Base-by-base conservation (phyloP, 2,113 vertebrate species). In the Mionectes macconnelli region DNA sequence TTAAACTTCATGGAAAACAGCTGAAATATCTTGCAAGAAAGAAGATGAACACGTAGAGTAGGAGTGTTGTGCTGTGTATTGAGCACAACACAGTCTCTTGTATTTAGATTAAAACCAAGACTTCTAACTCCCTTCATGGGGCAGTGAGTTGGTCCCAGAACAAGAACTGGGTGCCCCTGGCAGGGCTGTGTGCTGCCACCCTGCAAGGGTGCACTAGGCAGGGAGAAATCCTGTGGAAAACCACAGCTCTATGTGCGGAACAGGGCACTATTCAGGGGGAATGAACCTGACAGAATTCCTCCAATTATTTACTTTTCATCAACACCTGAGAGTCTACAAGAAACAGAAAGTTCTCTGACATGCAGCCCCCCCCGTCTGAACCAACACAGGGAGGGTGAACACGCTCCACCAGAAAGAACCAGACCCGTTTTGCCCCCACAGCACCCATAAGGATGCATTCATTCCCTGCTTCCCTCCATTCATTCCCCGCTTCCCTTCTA, bases 401-500 rank as follows among this genome's bases (percentile, higher is more conserved):
- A 68, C 0, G 4, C 75, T 84, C 42, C 74, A 55, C 57, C 75
- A 50, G 14, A 20, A 93, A 90, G 94, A 88, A 73, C 79, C 75
- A 90, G 89, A 72, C 45, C 45, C 4, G 24, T 80, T 94, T 53
- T 77, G 14, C 81, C 50, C 92, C 56, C 37, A 4, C 4, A 0
- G 59, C n/a, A 57, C 25, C 93, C 89, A 95, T 62, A 96, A 93
- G 83, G 91, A 96, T 83, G 67, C 79, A 94, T 96, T 96, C 94
- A 96, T 92, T 92, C 86, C 82, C 62, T 2, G 0, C 20, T 87
- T 66, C 62, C 39, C 82, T 87, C n/a, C 79, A 94, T 96, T 96
- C 94, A 96, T 92, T 92, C 86, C 82, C 62, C 2, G 0, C 20
- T 87, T 66, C 62, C 39, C 82, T 87, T 91, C 78, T 35, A 64